Conservation (phyloP, 2,113 vertebrate genomes). For the Ochotona curzoniae region DNA sequence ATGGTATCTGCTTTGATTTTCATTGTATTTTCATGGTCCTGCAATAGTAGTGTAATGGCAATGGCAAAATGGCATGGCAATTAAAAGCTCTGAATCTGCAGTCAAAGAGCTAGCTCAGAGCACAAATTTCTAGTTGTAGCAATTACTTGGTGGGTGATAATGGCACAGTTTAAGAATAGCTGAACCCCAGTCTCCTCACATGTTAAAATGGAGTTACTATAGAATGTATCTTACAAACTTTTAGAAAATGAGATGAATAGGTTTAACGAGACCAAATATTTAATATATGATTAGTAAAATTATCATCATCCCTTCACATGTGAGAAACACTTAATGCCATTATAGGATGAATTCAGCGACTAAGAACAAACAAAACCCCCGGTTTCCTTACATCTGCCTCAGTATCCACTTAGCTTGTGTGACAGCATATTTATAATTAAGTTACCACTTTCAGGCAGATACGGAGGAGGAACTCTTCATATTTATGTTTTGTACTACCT, state of each 20-base stretch:
- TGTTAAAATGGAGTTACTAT: neutral
- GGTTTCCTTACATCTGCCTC: neutral
- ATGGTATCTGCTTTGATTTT: neutral
- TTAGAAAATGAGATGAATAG: neutral
- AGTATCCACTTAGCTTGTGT: neutral
- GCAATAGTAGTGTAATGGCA: neutral
- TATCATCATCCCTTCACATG: neutral
- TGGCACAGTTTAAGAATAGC: neutral
- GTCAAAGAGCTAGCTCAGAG: neutral
- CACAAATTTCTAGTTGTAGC: neutral
- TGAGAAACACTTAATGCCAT: neutral
- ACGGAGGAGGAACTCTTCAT: neutral
- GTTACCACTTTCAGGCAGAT: neutral
- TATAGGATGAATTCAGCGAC: neutral
- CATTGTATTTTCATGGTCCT: neutral
- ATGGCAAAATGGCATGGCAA: neutral
- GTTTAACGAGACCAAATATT: neutral
- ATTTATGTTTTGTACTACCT: neutral
- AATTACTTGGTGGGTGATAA: neutral
- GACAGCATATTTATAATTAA: neutral
- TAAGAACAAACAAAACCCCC: neutral
- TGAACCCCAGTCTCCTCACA: neutral
- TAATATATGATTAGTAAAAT: slow-evolving; percentile 1
- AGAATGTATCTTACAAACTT: neutral
- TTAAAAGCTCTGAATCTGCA: neutral